phyloP scores from a whole-genome alignment of 2,888 invertebrate species.

The Meta bourneti region DNA sequence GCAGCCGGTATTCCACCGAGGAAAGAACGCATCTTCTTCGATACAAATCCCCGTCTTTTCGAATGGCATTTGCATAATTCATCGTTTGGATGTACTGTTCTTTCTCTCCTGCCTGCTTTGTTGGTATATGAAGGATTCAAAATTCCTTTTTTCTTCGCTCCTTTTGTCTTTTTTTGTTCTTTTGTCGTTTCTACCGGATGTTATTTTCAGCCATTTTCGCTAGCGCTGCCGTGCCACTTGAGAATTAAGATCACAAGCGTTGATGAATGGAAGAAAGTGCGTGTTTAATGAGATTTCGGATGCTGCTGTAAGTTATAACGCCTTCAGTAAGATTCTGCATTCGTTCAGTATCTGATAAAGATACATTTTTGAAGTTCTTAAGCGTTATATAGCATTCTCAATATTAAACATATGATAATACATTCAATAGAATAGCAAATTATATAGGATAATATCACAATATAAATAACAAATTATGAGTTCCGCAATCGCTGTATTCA shows the following conservation, averaged over 20 bases:
- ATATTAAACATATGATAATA: too few relatives aligned
- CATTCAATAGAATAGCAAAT: too few relatives aligned
- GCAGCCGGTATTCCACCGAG: constrained; percentile 22
- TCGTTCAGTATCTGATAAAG: too few relatives aligned
- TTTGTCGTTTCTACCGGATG: neutral
- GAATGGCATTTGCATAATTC: constrained; percentile 70
- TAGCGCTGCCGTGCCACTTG: constrained; percentile 9
- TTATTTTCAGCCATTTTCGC: neutral
- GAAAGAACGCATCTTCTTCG: constrained; percentile 37
- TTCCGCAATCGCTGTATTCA: too few relatives aligned
- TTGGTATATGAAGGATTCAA: constrained; percentile 51
- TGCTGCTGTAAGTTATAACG: neutral
- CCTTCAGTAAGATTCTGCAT: too few relatives aligned
- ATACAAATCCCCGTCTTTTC: constrained; percentile 67
- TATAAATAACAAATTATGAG: too few relatives aligned
- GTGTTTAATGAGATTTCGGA: constrained; percentile 45
- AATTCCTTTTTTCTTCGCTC: neutral
- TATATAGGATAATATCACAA: too few relatives aligned
- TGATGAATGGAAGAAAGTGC: constrained; percentile 25
- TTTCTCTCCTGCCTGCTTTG: constrained; percentile 17
- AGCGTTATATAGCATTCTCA: too few relatives aligned
- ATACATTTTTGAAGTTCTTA: too few relatives aligned
- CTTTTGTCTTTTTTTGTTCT: constrained; percentile 15
- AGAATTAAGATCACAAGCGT: constrained; percentile 22
- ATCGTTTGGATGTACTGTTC: constrained; percentile 55